A percentile compares a stretch with the other conserved stretches of the same genome.
Conservation (phyloP, 2,888 invertebrate genomes). For the Salticus scenicus region DNA sequence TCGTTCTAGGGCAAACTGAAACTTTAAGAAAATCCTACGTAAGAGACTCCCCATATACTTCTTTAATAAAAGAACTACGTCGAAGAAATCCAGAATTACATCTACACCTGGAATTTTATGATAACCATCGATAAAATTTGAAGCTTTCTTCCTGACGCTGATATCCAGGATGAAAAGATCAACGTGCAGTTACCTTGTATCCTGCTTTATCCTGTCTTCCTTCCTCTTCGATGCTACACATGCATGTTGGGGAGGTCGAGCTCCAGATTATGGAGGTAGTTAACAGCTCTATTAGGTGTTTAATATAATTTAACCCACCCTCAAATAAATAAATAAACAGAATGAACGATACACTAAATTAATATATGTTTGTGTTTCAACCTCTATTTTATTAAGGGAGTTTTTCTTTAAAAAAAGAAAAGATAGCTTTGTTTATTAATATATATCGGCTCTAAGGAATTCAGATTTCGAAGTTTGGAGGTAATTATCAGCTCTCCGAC, state of each 20-base stretch:
- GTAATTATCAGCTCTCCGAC: too few species aligned
- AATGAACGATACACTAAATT: too few species aligned
- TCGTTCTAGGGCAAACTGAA: too few species aligned
- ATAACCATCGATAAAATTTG: not conserved
- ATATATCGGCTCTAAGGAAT: too few species aligned
- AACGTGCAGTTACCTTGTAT: not conserved
- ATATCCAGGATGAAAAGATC: slow-evolving; percentile 23
- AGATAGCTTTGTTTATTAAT: too few species aligned
- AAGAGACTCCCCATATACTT: not conserved
- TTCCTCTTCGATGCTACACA: not conserved
- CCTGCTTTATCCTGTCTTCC: not conserved
- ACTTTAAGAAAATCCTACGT: not conserved
- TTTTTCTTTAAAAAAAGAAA: too few species aligned
- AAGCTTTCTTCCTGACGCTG: not conserved
- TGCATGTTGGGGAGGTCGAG: slow-evolving; percentile 32
- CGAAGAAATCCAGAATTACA: not conserved
- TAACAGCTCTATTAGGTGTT: not conserved
- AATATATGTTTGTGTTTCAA: too few species aligned
- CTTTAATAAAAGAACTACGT: not conserved
- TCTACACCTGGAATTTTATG: not conserved
- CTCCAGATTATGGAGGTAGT: slow-evolving; percentile 36
- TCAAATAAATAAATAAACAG: not conserved
- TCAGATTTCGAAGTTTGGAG: too few species aligned
- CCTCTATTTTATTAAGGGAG: too few species aligned
- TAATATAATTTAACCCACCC: too few species aligned